Percentiles rank a stretch among this genome's conserved stretches.
Evolutionary conservation across 2,797 vertebrate species (phyloP).

Genomic region (Etheostoma nigrum): DNA sequence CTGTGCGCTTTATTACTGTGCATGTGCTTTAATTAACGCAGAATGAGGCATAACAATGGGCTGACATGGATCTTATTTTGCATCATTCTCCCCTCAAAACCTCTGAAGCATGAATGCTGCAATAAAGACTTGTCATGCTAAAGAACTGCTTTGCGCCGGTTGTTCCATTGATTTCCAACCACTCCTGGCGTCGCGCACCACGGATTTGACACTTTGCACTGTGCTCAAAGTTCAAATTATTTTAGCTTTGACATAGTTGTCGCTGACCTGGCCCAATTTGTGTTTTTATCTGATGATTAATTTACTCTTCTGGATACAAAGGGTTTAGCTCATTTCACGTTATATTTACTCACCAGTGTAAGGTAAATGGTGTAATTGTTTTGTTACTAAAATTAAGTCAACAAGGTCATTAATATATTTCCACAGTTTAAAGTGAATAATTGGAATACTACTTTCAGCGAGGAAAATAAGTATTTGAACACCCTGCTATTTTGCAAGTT

Average conservation of each 20-base stretch:
- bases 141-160: too few relatives aligned
- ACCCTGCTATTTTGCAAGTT: too few relatives aligned
- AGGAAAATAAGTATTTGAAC: too few relatives aligned
- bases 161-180: too few relatives aligned
- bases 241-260: too few relatives aligned
- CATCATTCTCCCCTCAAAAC: constrained; percentile 1
- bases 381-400: background rate
- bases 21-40: constrained; percentile 64
- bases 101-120: constrained; percentile 47
- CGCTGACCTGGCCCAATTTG: background rate
- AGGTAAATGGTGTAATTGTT: background rate
- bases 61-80: constrained; percentile 12
- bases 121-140: constrained; percentile 16
- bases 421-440: background rate
- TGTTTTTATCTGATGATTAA: background rate
- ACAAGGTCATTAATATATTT: background rate
- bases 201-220: too few relatives aligned
- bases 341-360: background rate
- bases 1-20: constrained; percentile 57
- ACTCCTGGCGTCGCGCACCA: too few relatives aligned
- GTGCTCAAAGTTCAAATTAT: too few relatives aligned
- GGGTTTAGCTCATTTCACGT: background rate
- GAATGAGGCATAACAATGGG: constrained; percentile 13
- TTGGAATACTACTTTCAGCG: background rate
- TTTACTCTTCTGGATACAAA: background rate